Percentiles rank a stretch among this genome's conserved stretches.
These are phyloP conservation scores for Mechanitis mazaeus DNA, from an alignment of 2,888 invertebrate species.

Conservation along the genomic window DNA sequence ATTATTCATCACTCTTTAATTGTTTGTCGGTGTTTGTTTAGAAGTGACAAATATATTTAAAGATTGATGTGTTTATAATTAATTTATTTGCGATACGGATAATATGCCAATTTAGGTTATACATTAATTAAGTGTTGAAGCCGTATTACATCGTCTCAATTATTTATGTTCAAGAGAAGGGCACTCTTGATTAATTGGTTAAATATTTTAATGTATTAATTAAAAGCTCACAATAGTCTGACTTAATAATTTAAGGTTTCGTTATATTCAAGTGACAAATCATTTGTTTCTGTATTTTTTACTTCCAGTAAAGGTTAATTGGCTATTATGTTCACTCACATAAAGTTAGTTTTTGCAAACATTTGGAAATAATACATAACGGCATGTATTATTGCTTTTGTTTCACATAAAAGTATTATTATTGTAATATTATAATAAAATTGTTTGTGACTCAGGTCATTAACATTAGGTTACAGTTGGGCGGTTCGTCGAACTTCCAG, in stretches of 20 bases:
- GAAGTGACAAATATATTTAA: not conserved
- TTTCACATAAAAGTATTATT: too few species aligned
- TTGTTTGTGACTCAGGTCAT: not conserved
- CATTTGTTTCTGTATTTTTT: not conserved
- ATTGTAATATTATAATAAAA: too few species aligned
- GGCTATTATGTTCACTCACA: not conserved
- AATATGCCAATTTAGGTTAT: too few species aligned
- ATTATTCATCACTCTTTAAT: slow-evolving; percentile 53
- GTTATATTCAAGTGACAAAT: not conserved
- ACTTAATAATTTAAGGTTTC: not conserved
- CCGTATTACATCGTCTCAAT: too few species aligned
- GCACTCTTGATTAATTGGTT: not conserved
- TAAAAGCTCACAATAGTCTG: not conserved
- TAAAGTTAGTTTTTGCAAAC: not conserved
- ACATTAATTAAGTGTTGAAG: too few species aligned
- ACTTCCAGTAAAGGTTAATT: not conserved
- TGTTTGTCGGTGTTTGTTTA: slow-evolving; percentile 37
- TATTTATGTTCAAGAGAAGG: too few species aligned
- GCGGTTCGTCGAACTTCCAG: slow-evolving; percentile 51
- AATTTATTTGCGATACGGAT: too few species aligned
- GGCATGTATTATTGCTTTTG: not conserved
- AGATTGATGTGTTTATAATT: too few species aligned
- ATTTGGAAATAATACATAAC: not conserved
- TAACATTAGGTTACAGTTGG: slow-evolving; percentile 22
- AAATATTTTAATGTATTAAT: not conserved